Evolutionary conservation across 2,113 vertebrate species (phyloP).

Genomic region (Melierax canorus): DNA sequence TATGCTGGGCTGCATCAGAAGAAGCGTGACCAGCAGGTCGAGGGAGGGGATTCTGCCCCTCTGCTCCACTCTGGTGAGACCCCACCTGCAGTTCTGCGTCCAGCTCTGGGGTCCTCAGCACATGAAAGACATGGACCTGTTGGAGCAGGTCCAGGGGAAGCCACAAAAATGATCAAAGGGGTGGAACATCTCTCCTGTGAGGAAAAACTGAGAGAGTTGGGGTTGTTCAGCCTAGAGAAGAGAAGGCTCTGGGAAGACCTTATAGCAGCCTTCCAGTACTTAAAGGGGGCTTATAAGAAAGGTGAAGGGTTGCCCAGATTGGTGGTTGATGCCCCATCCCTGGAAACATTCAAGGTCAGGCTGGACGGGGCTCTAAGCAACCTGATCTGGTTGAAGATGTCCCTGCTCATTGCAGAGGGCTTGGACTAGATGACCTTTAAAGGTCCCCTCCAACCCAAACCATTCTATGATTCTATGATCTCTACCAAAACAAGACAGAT

Average conservation of each 20-base stretch:
- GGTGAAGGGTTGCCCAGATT: not conserved
- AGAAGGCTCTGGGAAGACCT: fast-evolving
- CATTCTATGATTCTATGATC: not conserved
- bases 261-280: no score
- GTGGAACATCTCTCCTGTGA: not conserved
- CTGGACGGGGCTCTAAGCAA: fast-evolving
- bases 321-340: not conserved
- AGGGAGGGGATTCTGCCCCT: not conserved
- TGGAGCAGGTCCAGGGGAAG: not conserved
- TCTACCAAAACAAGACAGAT: not conserved
- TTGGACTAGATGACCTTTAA: not conserved
- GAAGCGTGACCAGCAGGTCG: fast-evolving
- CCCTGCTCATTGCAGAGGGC: not conserved
- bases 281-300: not conserved
- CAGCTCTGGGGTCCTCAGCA: not conserved
- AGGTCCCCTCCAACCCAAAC: not conserved
- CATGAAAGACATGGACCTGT: not conserved
- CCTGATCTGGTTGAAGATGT: not conserved
- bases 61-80: not conserved
- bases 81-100: fast-evolving
- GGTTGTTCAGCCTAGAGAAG: not conserved
- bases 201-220: not conserved
- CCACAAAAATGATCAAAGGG: not conserved
- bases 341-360: not conserved
- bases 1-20: not conserved